Conservation (phyloP, 2,797 vertebrate genomes). For the Mormyrus proboscirostris region DNA sequence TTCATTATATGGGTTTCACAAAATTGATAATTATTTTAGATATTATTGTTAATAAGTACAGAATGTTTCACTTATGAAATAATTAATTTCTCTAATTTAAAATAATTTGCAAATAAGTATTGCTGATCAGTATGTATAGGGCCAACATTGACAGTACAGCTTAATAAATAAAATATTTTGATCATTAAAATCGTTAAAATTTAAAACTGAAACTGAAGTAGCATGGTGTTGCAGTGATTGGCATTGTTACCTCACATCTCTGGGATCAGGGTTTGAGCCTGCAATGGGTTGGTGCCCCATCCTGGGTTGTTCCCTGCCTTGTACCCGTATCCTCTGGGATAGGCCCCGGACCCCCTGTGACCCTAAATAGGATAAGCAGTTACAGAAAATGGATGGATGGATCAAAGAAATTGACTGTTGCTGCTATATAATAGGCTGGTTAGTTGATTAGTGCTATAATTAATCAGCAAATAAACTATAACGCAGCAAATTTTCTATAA, state of each 20-base stretch:
- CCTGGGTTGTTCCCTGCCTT: background rate
- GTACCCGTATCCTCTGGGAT: background rate
- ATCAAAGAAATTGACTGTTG: background rate
- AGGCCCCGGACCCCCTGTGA: background rate
- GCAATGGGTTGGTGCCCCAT: background rate
- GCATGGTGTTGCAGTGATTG: background rate
- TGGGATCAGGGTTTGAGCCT: background rate
- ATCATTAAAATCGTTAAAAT: background rate
- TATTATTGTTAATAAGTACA: background rate
- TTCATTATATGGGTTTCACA: background rate
- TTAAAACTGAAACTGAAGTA: background rate
- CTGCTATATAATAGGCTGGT: background rate
- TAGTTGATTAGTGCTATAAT: background rate
- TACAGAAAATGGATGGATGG: background rate
- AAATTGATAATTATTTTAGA: background rate
- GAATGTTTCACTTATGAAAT: background rate
- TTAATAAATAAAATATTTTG: background rate
- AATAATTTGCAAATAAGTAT: background rate
- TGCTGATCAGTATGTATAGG: background rate
- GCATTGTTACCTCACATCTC: background rate
- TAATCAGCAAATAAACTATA: background rate
- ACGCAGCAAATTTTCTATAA: background rate
- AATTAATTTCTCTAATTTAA: background rate
- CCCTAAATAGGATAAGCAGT: background rate
- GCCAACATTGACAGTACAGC: background rate